These are phyloP conservation scores for Rhinolophus ferrumequinum DNA, from an alignment of 2,113 vertebrate species.

Conservation along the genomic window DNA sequence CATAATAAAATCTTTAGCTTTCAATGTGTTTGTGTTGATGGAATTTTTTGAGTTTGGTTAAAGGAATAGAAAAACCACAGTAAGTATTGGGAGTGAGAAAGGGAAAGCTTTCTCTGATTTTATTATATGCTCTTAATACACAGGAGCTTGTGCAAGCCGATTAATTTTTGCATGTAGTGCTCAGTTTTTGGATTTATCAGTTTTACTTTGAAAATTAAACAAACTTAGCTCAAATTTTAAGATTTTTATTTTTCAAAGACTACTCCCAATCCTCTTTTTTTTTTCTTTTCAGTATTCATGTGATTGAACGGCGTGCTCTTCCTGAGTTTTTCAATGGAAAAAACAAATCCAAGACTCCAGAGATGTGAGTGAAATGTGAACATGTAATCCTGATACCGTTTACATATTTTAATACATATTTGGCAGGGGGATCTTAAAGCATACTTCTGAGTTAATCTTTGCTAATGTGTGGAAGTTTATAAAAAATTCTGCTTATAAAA, in stretches of 20 bases:
- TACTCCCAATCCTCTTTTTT: background rate
- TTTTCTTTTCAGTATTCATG: slow-evolving; percentile 90
- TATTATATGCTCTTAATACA: background rate
- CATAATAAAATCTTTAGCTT: background rate
- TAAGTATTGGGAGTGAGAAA: background rate
- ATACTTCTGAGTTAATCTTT: background rate
- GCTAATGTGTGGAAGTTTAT: background rate
- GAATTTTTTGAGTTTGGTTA: background rate
- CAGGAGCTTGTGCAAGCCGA: background rate
- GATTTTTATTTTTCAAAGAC: background rate
- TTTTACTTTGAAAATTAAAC: slow-evolving; percentile 16
- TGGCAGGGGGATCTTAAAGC: background rate
- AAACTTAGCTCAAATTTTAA: background rate
- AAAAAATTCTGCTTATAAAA: background rate
- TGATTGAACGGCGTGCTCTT: slow-evolving; percentile 95
- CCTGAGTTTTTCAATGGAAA: slow-evolving; percentile 98
- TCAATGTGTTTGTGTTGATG: background rate
- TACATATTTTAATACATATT: background rate
- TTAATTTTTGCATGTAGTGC: background rate
- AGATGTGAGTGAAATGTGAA: slow-evolving; percentile 90
- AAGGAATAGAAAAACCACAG: background rate
- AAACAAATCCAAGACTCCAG: slow-evolving; percentile 98
- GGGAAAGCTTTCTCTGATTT: background rate
- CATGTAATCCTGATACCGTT: fast-evolving
- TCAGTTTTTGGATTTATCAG: background rate